A percentile compares a stretch with the other conserved stretches of the same genome.
Conservation (phyloP, 2,797 vertebrate genomes). For the Eulemur rubriventer region DNA sequence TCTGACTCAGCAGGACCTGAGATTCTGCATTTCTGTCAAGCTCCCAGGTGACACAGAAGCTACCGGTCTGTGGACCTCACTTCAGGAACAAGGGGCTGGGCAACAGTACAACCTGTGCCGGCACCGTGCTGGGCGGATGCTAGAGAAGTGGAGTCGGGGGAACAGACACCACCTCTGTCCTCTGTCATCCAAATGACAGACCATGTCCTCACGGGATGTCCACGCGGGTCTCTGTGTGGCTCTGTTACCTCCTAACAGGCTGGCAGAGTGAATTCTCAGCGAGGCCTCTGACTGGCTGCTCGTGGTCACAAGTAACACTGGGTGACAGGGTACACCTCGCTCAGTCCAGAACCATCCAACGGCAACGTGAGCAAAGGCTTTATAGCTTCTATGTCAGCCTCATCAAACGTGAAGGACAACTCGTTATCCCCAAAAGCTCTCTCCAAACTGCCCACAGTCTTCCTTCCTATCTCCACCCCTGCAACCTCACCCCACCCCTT, state of each 20-base stretch:
- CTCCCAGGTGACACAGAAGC: neutral
- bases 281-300: accelerated
- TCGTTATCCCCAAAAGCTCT: neutral
- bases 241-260: neutral
- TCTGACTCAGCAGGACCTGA: neutral
- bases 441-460: neutral
- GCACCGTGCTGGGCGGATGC: accelerated
- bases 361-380: neutral
- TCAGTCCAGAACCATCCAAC: neutral
- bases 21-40: neutral
- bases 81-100: neutral
- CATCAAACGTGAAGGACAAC: too few relatives aligned
- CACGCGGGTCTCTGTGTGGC: accelerated
- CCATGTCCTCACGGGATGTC: neutral
- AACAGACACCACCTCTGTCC: too few relatives aligned
- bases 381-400: neutral
- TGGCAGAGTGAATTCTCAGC: neutral
- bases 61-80: neutral
- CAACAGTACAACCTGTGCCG: accelerated
- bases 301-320: neutral
- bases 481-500: too few relatives aligned
- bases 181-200: neutral
- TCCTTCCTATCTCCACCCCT: accelerated
- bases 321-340: neutral
- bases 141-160: neutral